Base-by-base conservation (phyloP, 2,113 vertebrate genomes). In the Galemys pyrenaicus region DNA sequence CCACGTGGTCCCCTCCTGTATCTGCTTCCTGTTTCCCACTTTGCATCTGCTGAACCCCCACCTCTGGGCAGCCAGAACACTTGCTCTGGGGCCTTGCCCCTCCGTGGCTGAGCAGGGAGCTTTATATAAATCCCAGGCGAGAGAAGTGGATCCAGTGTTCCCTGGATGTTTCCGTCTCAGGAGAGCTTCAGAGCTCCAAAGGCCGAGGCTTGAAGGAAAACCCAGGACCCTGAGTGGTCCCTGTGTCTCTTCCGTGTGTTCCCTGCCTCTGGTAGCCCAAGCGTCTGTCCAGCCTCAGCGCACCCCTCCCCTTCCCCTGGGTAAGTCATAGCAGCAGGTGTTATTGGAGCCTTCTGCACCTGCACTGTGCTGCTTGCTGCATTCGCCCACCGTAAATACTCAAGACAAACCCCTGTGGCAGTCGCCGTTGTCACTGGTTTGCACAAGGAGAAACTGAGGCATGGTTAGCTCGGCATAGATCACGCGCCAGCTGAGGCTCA, bases 381-480 rank as follows among this genome's bases (percentile, higher is more conserved):
- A 16, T 67, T 39, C 17, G 60, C 24, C 20, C n/a, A n/a, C 39
- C 11, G 54, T 16, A 17, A 77, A 22, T 39, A 15, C 37, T 22
- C 41, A 39, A 16, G 32, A 65, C 54, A 86, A 74, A 11, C 30
- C 35, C 60, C 41, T 1, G 9, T 35, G 39, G 30, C 32, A 8
- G 32, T 71, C 24, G 28, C 60, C 41, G 2, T 58, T 35, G 24
- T 58, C 64, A 54, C 26, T 83, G 37, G 54, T 24, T 79, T 32
- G 56, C 28, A 28, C 10, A 1, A 32, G 58, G 80, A 51, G 77
- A 90, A 71, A 80, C 71, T 3, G 86, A 97, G 95, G 73, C 65
- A 51, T 15, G 0, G 24, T 15, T 51, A 3, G 3, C 26, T 11
- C 22, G 54, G 54, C 51, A 20, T 20, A 56, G 9, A 26, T 49